A percentile compares a stretch with the other conserved stretches of the same genome.
Evolutionary conservation across 2,888 invertebrate species (phyloP).

Genomic region (Drosophila flavopinicola): DNA sequence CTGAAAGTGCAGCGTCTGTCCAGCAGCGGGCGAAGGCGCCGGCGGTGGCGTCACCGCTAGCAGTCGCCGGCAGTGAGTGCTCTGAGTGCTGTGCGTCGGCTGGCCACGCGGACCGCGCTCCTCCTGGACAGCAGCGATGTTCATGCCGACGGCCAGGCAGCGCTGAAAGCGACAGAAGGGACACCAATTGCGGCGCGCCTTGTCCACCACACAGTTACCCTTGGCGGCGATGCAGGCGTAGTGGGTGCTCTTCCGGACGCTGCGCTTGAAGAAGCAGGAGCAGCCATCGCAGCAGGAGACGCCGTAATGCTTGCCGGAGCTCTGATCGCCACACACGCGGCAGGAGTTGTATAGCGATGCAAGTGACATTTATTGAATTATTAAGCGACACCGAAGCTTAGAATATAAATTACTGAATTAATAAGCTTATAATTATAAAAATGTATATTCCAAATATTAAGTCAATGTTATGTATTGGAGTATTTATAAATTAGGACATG

Average conservation of each 20-base stretch:
- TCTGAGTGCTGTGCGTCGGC: slow-evolving; percentile 16
- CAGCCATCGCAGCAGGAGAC: slow-evolving; percentile 95
- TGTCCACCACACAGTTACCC: slow-evolving; percentile 91
- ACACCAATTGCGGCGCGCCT: slow-evolving; percentile 94
- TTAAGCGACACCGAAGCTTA: no score
- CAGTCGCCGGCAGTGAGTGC: slow-evolving; percentile 10
- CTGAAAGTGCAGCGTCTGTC: slow-evolving; percentile 85
- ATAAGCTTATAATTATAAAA: no score
- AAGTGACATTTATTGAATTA: no score
- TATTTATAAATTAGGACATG: no score
- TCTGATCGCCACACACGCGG: slow-evolving; percentile 92
- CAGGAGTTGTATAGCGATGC: slow-evolving; percentile 84
- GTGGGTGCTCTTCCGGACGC: slow-evolving; percentile 89
- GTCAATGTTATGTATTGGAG: no score
- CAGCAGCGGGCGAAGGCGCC: slow-evolving; percentile 11
- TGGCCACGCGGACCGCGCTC: slow-evolving; percentile 90
- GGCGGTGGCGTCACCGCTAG: slow-evolving; percentile 3
- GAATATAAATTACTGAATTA: no score
- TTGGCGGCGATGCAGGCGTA: slow-evolving; percentile 92
- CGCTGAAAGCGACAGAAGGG: slow-evolving; percentile 92
- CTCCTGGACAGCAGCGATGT: slow-evolving; percentile 92
- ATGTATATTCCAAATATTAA: no score
- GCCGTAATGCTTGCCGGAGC: slow-evolving; percentile 93
- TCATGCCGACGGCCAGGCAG: slow-evolving; percentile 92
- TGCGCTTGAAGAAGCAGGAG: slow-evolving; percentile 95